Conservation (phyloP, 1,140 invertebrate species). For the Wasmannia auropunctata region DNA sequence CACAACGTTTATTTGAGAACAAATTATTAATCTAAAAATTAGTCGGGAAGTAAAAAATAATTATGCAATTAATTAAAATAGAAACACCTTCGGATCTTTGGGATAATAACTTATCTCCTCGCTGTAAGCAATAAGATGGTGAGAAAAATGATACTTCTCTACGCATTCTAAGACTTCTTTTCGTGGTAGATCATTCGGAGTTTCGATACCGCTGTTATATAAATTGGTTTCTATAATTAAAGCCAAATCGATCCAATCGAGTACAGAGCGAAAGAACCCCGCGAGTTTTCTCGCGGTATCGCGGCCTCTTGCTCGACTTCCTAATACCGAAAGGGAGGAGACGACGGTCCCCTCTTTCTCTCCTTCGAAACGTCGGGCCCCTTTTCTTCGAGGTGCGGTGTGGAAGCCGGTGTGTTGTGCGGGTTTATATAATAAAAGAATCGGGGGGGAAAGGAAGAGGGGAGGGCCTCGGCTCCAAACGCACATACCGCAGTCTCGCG, state of each 20-base stretch:
- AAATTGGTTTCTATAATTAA: slow-evolving; percentile 53
- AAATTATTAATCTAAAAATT: not conserved
- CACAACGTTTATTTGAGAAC: too few relatives aligned
- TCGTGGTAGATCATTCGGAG: not conserved
- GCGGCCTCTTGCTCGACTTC: slow-evolving; percentile 60
- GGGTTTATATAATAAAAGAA: slow-evolving; percentile 80
- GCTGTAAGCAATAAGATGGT: not conserved
- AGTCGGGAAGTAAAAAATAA: not conserved
- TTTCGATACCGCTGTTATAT: slow-evolving; percentile 27
- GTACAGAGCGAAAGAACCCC: slow-evolving; percentile 33
- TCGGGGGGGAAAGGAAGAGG: not conserved
- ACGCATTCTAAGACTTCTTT: not conserved
- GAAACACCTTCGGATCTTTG: not conserved
- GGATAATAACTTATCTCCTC: not conserved
- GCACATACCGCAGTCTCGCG: slow-evolving; percentile 72
- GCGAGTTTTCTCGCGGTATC: slow-evolving; percentile 52
- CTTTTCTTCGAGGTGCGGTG: slow-evolving; percentile 11
- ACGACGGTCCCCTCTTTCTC: slow-evolving; percentile 30
- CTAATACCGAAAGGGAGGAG: slow-evolving; percentile 63
- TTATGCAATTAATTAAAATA: not conserved
- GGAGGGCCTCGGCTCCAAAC: not conserved
- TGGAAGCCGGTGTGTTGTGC: slow-evolving; percentile 62
- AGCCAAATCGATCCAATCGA: slow-evolving; percentile 29
- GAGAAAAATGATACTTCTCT: not conserved
- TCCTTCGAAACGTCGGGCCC: slow-evolving; percentile 17